phyloP scores from a whole-genome alignment of 2,113 vertebrate species.

The Seriola quinqueradiata region DNA sequence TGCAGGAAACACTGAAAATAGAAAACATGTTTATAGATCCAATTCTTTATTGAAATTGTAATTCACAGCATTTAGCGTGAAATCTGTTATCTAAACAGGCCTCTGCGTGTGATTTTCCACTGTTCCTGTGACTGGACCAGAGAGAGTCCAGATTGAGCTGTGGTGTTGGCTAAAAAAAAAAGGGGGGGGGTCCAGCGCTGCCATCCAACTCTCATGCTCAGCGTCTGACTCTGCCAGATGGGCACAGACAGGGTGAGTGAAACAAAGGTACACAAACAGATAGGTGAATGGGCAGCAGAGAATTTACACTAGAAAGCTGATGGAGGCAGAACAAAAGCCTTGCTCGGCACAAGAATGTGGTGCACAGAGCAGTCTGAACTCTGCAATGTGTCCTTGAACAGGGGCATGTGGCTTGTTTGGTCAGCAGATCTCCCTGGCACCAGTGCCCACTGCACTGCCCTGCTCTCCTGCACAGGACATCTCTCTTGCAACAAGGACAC shows the following conservation, averaged over 20 bases:
- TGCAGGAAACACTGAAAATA: slow-evolving; percentile 1
- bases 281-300: slow-evolving; percentile 26
- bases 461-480: slow-evolving; percentile 20
- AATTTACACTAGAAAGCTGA: slow-evolving; percentile 35
- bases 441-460: slow-evolving; percentile 13
- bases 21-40: background rate
- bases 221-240: slow-evolving; percentile 26
- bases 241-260: slow-evolving; percentile 20
- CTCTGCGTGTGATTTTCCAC: background rate
- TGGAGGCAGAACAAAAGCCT: slow-evolving; percentile 38
- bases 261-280: slow-evolving; percentile 44
- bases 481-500: slow-evolving; percentile 39
- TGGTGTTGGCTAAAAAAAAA: background rate
- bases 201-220: slow-evolving; percentile 20
- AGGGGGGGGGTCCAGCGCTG: background rate
- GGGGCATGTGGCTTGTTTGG: slow-evolving; percentile 52
- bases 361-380: slow-evolving; percentile 25
- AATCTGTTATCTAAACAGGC: background rate
- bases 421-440: slow-evolving; percentile 67
- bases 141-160: slow-evolving; percentile 27
- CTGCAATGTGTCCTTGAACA: slow-evolving; percentile 65
- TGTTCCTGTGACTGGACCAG: background rate
- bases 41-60: background rate
- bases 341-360: slow-evolving; percentile 16
- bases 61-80: background rate